phyloP scores from a whole-genome alignment of 2,113 vertebrate species.

The Falco punctatus region DNA sequence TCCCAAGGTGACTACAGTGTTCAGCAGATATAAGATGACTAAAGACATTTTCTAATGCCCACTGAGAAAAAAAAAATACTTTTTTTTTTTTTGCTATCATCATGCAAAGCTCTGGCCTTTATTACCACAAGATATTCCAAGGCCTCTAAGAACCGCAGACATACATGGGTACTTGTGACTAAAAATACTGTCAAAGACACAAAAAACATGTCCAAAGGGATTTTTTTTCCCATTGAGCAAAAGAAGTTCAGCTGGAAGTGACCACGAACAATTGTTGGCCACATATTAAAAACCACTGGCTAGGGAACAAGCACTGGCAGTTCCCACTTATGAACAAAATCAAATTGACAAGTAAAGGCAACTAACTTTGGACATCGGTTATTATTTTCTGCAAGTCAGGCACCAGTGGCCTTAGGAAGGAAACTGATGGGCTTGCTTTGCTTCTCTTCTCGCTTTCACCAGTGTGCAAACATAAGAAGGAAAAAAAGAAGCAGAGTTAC shows the following conservation, averaged over 20 bases:
- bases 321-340: slow-evolving; percentile 11
- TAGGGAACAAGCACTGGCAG: slow-evolving; percentile 11
- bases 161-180: background rate
- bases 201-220: background rate
- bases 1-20: slow-evolving; percentile 46
- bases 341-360: background rate
- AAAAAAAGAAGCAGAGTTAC: background rate
- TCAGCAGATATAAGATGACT: slow-evolving; percentile 52
- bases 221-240: background rate
- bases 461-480: background rate
- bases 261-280: slow-evolving; percentile 18
- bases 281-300: slow-evolving; percentile 27
- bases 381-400: background rate
- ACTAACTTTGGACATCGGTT: background rate
- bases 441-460: background rate
- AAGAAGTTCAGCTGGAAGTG: slow-evolving; percentile 17
- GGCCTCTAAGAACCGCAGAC: background rate
- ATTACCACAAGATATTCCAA: background rate
- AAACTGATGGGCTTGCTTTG: background rate
- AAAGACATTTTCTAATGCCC: slow-evolving; percentile 38
- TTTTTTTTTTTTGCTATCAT: background rate
- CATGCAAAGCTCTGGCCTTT: background rate
- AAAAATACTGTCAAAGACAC: background rate
- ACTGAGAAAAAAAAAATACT: background rate
- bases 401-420: background rate